Percentiles rank a stretch among this genome's conserved stretches.
Conservation (phyloP, 2,113 vertebrate species). For the Ginglymostoma cirratum region DNA sequence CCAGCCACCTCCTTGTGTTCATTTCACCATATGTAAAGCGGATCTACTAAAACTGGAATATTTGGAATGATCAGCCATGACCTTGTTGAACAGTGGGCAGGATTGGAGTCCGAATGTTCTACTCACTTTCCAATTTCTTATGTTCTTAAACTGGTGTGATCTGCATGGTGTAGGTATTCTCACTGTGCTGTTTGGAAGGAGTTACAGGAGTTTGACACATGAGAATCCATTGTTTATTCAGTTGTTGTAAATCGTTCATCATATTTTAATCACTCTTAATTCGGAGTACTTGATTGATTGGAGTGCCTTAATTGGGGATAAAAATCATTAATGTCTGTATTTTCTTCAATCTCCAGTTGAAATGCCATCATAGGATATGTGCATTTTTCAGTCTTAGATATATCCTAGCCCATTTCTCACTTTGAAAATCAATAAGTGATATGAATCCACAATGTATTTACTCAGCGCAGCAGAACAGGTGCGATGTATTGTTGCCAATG, state of each 20-base stretch:
- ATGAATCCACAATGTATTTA: neutral
- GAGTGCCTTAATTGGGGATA: neutral
- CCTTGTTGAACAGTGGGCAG: no score
- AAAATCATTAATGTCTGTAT: neutral
- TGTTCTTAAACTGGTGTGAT: neutral
- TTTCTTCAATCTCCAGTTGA: neutral
- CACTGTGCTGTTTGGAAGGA: neutral
- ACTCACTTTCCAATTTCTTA: no score
- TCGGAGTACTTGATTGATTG: neutral
- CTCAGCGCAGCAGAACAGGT: conserved; percentile 18
- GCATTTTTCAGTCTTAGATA: neutral
- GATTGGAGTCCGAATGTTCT: no score
- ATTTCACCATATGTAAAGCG: no score
- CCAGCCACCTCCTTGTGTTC: no score
- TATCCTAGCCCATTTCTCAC: neutral
- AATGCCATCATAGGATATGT: neutral
- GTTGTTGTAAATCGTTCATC: neutral
- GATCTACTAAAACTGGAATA: no score
- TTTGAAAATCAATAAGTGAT: conserved; percentile 6
- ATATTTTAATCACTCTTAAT: neutral
- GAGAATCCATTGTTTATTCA: neutral
- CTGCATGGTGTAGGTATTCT: neutral
- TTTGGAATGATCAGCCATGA: no score
- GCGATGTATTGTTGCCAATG: conserved; percentile 33
- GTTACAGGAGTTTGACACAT: neutral